Conservation (phyloP, 1,140 invertebrate species). For the Hormaphis cornu region DNA sequence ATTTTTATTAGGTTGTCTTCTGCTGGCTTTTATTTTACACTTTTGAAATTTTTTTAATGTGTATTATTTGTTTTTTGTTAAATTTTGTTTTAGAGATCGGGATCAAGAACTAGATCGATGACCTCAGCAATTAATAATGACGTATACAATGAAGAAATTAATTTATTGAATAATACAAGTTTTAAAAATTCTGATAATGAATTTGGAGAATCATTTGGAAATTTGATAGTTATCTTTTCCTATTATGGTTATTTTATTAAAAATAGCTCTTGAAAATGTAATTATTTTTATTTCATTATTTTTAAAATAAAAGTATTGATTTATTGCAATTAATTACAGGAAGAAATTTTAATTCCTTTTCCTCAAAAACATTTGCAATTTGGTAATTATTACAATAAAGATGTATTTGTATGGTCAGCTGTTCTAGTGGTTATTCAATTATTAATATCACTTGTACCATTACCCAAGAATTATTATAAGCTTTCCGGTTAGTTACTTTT, state of each 20-base stretch:
- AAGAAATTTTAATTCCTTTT: slow-evolving; percentile 23
- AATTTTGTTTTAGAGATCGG: no score
- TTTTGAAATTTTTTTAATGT: no score
- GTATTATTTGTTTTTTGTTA: no score
- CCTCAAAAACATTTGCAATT: slow-evolving; percentile 1
- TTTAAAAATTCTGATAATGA: no score
- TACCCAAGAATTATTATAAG: neutral
- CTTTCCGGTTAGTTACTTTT: neutral
- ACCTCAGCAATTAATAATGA: no score
- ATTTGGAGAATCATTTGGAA: neutral
- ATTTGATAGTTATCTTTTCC: neutral
- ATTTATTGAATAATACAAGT: no score
- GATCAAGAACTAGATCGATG: no score
- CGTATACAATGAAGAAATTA: no score
- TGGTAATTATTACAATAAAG: slow-evolving; percentile 11
- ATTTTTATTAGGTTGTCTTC: no score
- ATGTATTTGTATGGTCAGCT: neutral
- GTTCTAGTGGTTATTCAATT: neutral
- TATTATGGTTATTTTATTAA: neutral
- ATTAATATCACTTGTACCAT: neutral
- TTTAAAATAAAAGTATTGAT: neutral
- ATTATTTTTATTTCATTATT: neutral
- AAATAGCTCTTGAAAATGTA: slow-evolving; percentile 13
- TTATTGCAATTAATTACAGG: neutral
- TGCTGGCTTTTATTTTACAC: no score